Base-by-base conservation (phyloP, 2,888 invertebrate genomes). In the Sarcophaga caerulescens region DNA sequence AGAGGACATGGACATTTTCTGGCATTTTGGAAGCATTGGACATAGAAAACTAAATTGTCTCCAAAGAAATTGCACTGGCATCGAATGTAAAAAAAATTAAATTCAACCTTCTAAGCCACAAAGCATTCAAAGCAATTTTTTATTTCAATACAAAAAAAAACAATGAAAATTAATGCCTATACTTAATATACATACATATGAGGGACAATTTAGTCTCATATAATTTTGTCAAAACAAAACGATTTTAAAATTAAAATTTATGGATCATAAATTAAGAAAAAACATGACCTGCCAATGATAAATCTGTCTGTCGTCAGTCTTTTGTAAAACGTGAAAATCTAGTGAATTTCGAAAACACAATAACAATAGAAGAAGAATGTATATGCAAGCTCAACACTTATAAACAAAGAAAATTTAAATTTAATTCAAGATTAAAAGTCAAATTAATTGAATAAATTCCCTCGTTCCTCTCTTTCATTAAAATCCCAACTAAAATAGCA, bases 371-470 rank as follows among this genome's bases (percentile, higher is more conserved):
- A 4, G 14, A 52, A 17, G 4, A 14, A 5, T 52, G 14, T 1
- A 52, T 14, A 17, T 12, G 52, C 1, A 52, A 52, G 12, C 52
- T 52, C 1, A 52, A 52, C 52, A 52, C 52, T 14, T 3, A 25
- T 25, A 65, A 70, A 57, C 14, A 59, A 66, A 21, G 59, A 59
- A 57, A 78, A n/a, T 60, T 60, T 35, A 17, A 71, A 66, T 66
- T 73, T 73, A 65, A 73, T 57, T 81, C 44, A 76, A 81, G 76
- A 81, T 81, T 70, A 76, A 76, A 81, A 76, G 76, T 59, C 76
- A 71, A 63, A 76, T 70, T 81, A 81, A 81, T 76, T 81, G 75
- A 81, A 81, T 63, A 25, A 52, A 74, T 14, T 44, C 4, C 17
- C 14, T 4, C 52, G 52, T 17, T 52, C 17, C 10, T 52, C 17